Percentiles rank a stretch among this genome's conserved stretches.
phyloP scores from a whole-genome alignment of 2,113 vertebrate genomes.

The Cephalopholis sonnerati region DNA sequence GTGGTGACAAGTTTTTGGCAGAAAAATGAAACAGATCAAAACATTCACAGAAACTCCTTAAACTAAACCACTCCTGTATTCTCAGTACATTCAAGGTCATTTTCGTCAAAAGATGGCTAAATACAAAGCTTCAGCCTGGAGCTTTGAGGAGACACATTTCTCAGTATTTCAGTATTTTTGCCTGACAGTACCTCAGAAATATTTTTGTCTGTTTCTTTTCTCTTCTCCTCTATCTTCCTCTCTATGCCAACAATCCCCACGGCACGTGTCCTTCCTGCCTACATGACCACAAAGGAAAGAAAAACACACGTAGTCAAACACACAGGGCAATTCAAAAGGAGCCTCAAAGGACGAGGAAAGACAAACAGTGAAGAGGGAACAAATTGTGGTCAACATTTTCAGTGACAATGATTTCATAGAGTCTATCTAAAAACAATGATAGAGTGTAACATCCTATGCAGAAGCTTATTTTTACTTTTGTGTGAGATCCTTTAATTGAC shows the following conservation, averaged over 20 bases:
- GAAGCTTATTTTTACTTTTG: background rate
- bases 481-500: background rate
- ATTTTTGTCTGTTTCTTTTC: constrained; percentile 99
- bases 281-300: constrained; percentile 80
- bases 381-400: background rate
- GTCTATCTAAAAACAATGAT: background rate
- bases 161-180: background rate
- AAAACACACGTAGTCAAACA: constrained; percentile 30
- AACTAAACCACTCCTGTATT: constrained; percentile 8
- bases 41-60: background rate
- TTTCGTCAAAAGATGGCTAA: background rate
- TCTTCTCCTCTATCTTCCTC: constrained; percentile 97
- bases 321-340: constrained; percentile 22
- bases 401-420: background rate
- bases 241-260: constrained; percentile 98
- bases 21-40: background rate
- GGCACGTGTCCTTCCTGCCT: constrained; percentile 95
- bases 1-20: background rate
- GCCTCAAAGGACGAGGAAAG: constrained; percentile 40
- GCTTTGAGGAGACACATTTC: background rate
- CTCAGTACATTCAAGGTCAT: background rate
- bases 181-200: constrained; percentile 93
- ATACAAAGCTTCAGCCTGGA: background rate
- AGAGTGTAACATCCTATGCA: background rate
- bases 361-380: constrained; percentile 29